Conservation (phyloP, 2,888 invertebrate species). For the Neelides folsomi region DNA sequence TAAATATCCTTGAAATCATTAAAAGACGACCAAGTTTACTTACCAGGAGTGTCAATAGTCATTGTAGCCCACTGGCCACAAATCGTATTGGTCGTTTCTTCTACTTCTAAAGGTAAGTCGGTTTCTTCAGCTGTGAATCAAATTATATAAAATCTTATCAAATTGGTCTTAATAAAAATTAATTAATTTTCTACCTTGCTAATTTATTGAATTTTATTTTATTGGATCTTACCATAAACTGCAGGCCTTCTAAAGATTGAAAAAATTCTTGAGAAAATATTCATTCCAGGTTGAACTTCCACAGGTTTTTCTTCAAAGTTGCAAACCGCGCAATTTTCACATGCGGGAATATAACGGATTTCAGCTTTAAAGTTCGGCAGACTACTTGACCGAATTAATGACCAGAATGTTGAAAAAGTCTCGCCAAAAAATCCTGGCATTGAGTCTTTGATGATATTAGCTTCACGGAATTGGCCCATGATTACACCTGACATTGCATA, state of each 20-base stretch:
- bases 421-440: constrained; percentile 51
- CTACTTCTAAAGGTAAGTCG: no score
- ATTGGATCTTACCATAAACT: not conserved
- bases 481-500: constrained; percentile 66
- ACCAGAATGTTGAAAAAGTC: constrained; percentile 47
- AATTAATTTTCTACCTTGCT: no score
- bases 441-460: constrained; percentile 56
- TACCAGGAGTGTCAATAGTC: no score
- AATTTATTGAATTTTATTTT: no score
- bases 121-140: constrained; percentile 3
- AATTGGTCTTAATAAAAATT: no score
- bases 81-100: constrained; percentile 13
- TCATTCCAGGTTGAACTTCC: not conserved
- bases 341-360: constrained; percentile 64
- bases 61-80: constrained; percentile 20
- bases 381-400: constrained; percentile 54
- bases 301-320: constrained; percentile 1
- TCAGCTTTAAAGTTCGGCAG: constrained; percentile 53
- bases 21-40: no score
- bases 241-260: constrained; percentile 10
- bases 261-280: constrained; percentile 5
- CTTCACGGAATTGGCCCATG: constrained; percentile 77
- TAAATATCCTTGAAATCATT: no score
- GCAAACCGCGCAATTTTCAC: constrained; percentile 63
- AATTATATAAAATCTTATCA: not conserved